Conservation (phyloP, 2,888 invertebrate genomes). For the Lithosia quadra region DNA sequence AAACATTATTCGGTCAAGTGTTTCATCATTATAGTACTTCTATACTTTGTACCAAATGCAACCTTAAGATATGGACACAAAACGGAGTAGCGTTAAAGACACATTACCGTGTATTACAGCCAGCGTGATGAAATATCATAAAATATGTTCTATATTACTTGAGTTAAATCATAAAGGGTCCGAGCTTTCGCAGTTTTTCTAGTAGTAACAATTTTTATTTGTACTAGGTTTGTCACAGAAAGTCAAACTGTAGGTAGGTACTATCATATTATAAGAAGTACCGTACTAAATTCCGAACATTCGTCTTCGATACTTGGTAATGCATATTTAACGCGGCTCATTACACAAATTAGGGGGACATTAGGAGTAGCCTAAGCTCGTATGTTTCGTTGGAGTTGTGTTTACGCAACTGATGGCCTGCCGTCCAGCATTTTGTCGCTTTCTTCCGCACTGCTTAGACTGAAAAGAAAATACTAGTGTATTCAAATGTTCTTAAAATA, state of each 20-base stretch:
- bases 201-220: background rate
- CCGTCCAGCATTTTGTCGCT: slow-evolving; percentile 92
- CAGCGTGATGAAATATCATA: slow-evolving; percentile 57
- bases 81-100: slow-evolving; percentile 58
- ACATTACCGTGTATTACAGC: slow-evolving; percentile 38
- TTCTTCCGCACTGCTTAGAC: slow-evolving; percentile 90
- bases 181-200: background rate
- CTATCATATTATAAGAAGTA: background rate
- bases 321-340: slow-evolving; percentile 61
- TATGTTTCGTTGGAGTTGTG: slow-evolving; percentile 38
- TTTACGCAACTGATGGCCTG: slow-evolving; percentile 90
- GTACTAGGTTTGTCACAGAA: background rate
- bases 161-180: slow-evolving; percentile 37
- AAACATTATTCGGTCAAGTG: slow-evolving; percentile 53
- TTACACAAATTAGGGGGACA: slow-evolving; percentile 62
- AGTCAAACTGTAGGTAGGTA: background rate
- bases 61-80: slow-evolving; percentile 69
- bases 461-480: slow-evolving; percentile 67
- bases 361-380: slow-evolving; percentile 65
- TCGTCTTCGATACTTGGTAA: slow-evolving; percentile 32
- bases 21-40: slow-evolving; percentile 52
- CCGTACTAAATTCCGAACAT: background rate
- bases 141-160: slow-evolving; percentile 73
- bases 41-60: slow-evolving; percentile 82
- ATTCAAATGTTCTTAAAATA: slow-evolving; percentile 6